Percentiles rank a stretch among this genome's conserved stretches.
Evolutionary conservation across 2,797 vertebrate species (phyloP).

Genomic region (Eremophila alpestris): DNA sequence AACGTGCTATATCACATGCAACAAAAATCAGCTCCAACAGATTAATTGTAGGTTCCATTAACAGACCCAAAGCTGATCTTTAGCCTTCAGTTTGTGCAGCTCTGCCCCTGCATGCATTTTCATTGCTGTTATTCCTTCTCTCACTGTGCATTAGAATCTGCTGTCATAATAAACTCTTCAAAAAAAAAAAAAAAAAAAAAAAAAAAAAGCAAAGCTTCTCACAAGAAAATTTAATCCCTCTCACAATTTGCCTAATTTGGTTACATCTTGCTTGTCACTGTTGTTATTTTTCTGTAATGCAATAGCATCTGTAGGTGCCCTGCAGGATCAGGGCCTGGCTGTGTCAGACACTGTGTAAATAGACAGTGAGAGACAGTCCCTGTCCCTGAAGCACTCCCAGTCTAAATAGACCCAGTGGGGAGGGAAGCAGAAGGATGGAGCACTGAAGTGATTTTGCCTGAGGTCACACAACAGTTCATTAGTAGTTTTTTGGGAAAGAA

Average conservation of each 20-base stretch:
- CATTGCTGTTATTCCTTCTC: background rate
- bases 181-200: background rate
- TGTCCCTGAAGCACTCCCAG: background rate
- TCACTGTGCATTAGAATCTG: background rate
- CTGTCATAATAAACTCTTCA: background rate
- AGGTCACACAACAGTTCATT: background rate
- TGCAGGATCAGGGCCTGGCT: background rate
- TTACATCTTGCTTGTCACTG: background rate
- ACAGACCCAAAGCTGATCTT: background rate
- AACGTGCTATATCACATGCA: accelerated
- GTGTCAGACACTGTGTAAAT: constrained; percentile 35
- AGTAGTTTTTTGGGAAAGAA: background rate
- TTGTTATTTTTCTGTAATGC: constrained; percentile 35
- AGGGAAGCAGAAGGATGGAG: background rate
- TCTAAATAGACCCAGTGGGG: constrained; percentile 37
- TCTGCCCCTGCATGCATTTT: background rate
- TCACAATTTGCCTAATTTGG: background rate
- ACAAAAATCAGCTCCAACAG: background rate
- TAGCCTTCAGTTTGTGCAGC: background rate
- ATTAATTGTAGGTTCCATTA: background rate
- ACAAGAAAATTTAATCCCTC: background rate
- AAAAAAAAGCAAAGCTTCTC: background rate
- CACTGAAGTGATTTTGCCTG: background rate
- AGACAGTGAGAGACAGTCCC: constrained; percentile 32
- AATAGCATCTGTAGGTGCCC: background rate